Base-by-base conservation (phyloP, 2,888 invertebrate genomes). In the Odontothrips loti region DNA sequence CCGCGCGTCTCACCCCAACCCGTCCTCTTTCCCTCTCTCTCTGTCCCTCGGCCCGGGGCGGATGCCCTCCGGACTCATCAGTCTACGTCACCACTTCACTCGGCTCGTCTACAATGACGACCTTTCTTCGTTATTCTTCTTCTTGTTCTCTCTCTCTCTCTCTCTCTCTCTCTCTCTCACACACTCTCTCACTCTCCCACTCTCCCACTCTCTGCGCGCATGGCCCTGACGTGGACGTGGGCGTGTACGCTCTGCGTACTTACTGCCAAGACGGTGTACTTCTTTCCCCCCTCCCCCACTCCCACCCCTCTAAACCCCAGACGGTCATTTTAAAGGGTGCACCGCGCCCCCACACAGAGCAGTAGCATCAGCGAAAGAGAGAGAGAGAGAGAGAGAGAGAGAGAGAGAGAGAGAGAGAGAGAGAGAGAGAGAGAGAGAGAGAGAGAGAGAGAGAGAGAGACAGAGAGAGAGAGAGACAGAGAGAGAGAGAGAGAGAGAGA, bases 131-230 rank as follows among this genome's bases (percentile, higher is more conserved):
- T 58, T 20, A 17, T 20, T 51, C 51, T 20, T 20, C 51, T 51
- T n/a, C 63, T 23, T 23, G 3, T 63, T 20, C 63, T 63, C 63
- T 9, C 63, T 63, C 63, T n/a, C 63, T n/a, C 63, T n/a, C 63
- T 63, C 63, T 63, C 63, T n/a, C 63, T 63, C 63, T n/a, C 63
- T n/a, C 63, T 63, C 63, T 63, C 63, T 63, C 63, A 15, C 63
- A 17, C 63, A 15, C 63, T 11, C 63, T 17, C 63, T 63, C 11
- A 17, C 63, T 63, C 63, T 63, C 63, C 20, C 63, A 17, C 9
- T 63, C 63, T 63, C 63, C 10, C 63, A n/a, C 63, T 63, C 63
- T 63, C 63, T 63, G 6, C 34, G 34, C 34, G 6, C 34, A 43
- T 4, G 34, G 3, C 6, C 34, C 34, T 43, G 34, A 6, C 34